phyloP scores from a whole-genome alignment of 2,797 vertebrate genomes.

The Liasis olivaceus region DNA sequence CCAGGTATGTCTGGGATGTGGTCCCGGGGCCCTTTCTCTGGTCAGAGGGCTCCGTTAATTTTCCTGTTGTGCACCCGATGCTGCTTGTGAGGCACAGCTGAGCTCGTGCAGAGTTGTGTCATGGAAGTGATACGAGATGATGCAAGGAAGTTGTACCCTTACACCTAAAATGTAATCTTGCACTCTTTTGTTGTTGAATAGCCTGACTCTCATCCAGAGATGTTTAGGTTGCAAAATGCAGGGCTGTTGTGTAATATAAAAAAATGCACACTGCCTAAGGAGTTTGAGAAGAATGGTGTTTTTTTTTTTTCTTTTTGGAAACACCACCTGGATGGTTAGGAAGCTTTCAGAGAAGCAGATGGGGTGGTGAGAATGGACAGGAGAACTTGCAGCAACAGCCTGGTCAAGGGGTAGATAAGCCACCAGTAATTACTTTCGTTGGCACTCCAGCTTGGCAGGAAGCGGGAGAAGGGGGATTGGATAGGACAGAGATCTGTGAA shows the following conservation, averaged over 20 bases:
- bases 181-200: fast-evolving
- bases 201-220: too few relatives aligned
- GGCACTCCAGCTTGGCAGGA: too few relatives aligned
- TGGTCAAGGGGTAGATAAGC: not conserved
- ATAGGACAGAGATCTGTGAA: too few relatives aligned
- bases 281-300: not conserved
- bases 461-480: too few relatives aligned
- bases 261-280: not conserved
- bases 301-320: not conserved
- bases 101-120: fast-evolving
- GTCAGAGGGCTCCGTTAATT: fast-evolving
- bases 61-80: not conserved
- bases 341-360: not conserved
- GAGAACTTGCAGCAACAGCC: not conserved
- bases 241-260: not conserved
- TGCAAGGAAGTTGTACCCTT: not conserved
- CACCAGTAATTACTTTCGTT: too few relatives aligned
- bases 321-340: not conserved
- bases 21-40: not conserved
- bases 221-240: not conserved
- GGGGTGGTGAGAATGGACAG: too few relatives aligned
- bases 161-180: too few relatives aligned
- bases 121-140: not conserved
- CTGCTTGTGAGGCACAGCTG: not conserved
- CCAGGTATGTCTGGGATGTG: constrained; percentile 77